Evolutionary conservation across 2,113 vertebrate genomes (phyloP), one percentile per base, ranked within the genome.

Genomic region (Syngnathus floridae): DNA sequence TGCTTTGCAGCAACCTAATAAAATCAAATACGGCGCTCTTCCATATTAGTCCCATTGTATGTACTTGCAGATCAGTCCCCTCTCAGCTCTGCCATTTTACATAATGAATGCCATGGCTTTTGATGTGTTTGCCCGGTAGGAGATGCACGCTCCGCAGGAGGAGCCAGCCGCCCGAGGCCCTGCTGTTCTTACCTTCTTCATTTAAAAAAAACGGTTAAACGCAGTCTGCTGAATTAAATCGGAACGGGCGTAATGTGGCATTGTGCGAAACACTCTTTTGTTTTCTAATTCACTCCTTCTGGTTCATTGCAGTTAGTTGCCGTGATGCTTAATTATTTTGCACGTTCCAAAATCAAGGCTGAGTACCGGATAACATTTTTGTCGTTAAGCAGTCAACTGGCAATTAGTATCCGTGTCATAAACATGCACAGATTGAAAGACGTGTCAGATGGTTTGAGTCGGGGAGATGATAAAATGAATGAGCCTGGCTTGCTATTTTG

Each of bases 1-100:
- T 82, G 74, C 72, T 81, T 79, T 79, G 72, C 76, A 73, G 80
- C 76, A 82, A 67, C 77, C 81, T 87, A 82, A 86, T 83, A 83
- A 81, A 83, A 83, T 80, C 73, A 84, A 81, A 83, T 80, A 70
- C 65, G 52, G 49, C 76, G 84, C 66, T 76, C 77, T 76, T 66
- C 56, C 79, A 79, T 77, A 74, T 82, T 65, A 74, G 67, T 70
- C 36, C 65, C 75, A 73, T 75, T 82, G 65, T 83, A 82, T 83
- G 84, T 82, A 79, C 76, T 79, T 66, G 72, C 67, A 76, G 78
- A 82, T 78, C 76, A 68, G 67, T 77, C 83, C 74, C 76, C 80
- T 70, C 54, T 83, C 76, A 79, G 77, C 71, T 74, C 77, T 13
- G 12, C 64, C 67, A 65, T 82, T 86, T 78, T 77, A 74, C 82